phyloP scores from a whole-genome alignment of 2,888 invertebrate genomes.

The Oscheius onirici region DNA sequence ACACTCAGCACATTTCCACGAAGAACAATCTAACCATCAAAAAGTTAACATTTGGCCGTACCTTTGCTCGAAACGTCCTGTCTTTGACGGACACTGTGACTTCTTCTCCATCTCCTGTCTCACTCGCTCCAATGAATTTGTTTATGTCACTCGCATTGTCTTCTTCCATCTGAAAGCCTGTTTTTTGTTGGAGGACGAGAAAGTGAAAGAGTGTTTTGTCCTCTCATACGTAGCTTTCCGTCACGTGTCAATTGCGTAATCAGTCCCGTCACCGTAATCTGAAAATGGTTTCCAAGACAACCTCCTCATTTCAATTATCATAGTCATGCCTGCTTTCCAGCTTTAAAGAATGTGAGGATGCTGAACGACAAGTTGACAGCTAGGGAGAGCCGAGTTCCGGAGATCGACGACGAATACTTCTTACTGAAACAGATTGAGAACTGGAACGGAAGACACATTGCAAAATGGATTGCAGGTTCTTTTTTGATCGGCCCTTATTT shows the following conservation, averaged over 20 bases:
- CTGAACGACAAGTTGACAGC: slow-evolving; percentile 17
- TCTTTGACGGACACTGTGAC: slow-evolving; percentile 36
- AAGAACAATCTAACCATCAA: slow-evolving; percentile 43
- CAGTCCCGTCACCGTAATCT: no score
- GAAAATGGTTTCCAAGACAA: no score
- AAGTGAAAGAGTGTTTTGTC: neutral
- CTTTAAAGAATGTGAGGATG: neutral
- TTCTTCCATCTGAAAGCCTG: slow-evolving; percentile 62
- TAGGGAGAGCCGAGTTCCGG: slow-evolving; percentile 8
- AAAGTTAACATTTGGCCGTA: neutral
- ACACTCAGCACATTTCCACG: slow-evolving; percentile 50
- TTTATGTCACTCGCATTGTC: slow-evolving; percentile 70
- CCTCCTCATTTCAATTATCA: no score
- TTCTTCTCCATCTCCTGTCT: neutral
- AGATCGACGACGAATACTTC: slow-evolving; percentile 20
- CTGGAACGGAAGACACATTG: slow-evolving; percentile 52
- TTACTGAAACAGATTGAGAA: slow-evolving; percentile 43
- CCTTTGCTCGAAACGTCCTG: slow-evolving; percentile 44
- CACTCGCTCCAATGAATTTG: slow-evolving; percentile 49
- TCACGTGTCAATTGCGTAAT: no score
- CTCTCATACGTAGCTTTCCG: no score
- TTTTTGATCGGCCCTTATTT: neutral
- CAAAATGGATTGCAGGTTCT: slow-evolving; percentile 56
- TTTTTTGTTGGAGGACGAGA: neutral
- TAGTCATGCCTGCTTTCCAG: no score